A percentile compares a stretch with the other conserved stretches of the same genome.
phyloP scores from a whole-genome alignment of 2,113 vertebrate genomes.

The Rhegmatorhina hoffmannsi region DNA sequence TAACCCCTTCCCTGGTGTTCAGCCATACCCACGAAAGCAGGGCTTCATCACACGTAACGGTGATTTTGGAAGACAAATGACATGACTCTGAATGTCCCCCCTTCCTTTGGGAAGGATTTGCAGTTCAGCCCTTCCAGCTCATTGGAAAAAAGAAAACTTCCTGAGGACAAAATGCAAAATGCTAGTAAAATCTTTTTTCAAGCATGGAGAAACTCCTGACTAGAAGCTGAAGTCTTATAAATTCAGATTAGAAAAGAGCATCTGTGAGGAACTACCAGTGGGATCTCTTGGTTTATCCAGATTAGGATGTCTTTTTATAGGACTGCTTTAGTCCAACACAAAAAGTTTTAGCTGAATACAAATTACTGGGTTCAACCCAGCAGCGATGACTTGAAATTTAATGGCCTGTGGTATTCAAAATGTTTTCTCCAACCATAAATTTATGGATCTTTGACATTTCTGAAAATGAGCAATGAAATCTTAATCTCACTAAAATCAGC shows the following conservation, averaged over 20 bases:
- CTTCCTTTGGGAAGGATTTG: background rate
- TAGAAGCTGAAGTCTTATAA: background rate
- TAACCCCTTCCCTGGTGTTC: background rate
- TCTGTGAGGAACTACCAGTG: background rate
- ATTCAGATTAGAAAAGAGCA: background rate
- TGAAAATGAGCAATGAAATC: background rate
- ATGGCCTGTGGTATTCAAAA: background rate
- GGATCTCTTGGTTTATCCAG: background rate
- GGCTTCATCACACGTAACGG: fast-evolving
- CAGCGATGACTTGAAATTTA: background rate
- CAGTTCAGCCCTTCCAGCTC: background rate
- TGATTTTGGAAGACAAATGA: background rate
- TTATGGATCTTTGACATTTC: background rate
- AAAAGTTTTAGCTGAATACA: background rate
- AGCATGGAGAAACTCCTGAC: background rate
- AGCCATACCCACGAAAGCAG: background rate
- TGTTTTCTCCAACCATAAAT: background rate
- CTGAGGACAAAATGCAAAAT: background rate
- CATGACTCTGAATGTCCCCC: background rate
- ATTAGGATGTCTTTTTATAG: background rate
- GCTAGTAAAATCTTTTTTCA: background rate
- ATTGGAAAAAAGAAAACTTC: background rate
- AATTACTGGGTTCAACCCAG: background rate
- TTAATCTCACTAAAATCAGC: background rate
- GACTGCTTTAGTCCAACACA: background rate